Evolutionary conservation across 2,113 vertebrate genomes (phyloP), one percentile per base, ranked within the genome.

Genomic region (Coracopsis vasa): DNA sequence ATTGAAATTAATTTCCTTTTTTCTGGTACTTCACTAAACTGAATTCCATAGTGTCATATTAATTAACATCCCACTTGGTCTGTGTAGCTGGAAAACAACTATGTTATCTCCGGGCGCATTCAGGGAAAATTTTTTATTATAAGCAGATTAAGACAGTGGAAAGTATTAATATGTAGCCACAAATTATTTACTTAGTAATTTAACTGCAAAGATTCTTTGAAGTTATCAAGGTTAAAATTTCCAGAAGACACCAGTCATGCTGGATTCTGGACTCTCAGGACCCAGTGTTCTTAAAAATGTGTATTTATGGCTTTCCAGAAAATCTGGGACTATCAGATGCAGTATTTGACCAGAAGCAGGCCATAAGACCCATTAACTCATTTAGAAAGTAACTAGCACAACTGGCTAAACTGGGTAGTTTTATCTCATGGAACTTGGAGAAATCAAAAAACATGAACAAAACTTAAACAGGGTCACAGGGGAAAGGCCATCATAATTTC

Each of bases 1-100:
- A 97, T 44, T 60, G 86, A 94, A 98, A 98, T 95, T 94, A 96
- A 97, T 96, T 92, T 94, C 71, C 82, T 67, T 92, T 94, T 92
- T 88, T 84, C 95, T 96, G 81, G 88, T 87, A 81, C 89, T 88
- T 97, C 86, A 80, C 93, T 96, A 90, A 97, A 93, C 95, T 94
- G 90, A 79, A 94, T 94, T 96, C 80, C 69, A 78, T 58, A 79
- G 39, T 18, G 79, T 74, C 70, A 37, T 28, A 56, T 86, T 96
- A 94, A 97, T 87, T 92, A 71, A 45, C 79, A 70, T 78, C 71
- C 82, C 58, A 39, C 53, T 86, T 23, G 47, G 54, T 82, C 64
- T 56, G 4, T 1, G n/a, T 20, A 19, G 48, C 31, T 27, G 37
- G 39, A 71, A 92, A 90, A 80, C 7, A 28, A 39, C 10, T 5